phyloP scores from a whole-genome alignment of 1,140 invertebrate species.

The Drosophila albomicans region DNA sequence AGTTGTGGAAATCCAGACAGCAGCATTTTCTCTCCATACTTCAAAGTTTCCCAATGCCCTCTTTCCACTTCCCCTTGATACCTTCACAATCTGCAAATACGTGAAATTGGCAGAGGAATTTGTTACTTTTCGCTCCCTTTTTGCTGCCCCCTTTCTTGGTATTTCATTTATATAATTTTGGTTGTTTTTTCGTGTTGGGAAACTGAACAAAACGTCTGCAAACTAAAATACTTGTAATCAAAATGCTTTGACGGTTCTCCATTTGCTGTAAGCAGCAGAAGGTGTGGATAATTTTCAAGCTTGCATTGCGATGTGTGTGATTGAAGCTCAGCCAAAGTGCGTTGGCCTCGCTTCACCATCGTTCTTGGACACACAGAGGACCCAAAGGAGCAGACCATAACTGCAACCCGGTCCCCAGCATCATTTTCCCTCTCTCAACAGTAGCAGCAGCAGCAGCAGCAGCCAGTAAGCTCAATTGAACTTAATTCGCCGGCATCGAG shows the following conservation, averaged over 20 bases:
- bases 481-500: slow-evolving; percentile 64
- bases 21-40: neutral
- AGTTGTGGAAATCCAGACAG: slow-evolving; percentile 29
- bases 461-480: slow-evolving; percentile 70
- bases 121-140: slow-evolving; percentile 30
- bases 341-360: slow-evolving; percentile 63
- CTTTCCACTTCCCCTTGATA: slow-evolving; percentile 5
- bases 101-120: slow-evolving; percentile 72
- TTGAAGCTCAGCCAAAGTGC: slow-evolving; percentile 50
- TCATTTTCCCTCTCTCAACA: neutral
- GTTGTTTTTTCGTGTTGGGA: slow-evolving; percentile 23
- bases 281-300: slow-evolving; percentile 69
- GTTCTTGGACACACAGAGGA: slow-evolving; percentile 25
- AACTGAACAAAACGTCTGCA: slow-evolving; percentile 66
- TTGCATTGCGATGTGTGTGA: slow-evolving; percentile 44
- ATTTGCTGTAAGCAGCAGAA: slow-evolving; percentile 47
- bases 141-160: slow-evolving; percentile 7
- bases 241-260: slow-evolving; percentile 53
- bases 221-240: slow-evolving; percentile 71
- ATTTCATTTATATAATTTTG: slow-evolving; percentile 35
- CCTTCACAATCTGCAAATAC: slow-evolving; percentile 37
- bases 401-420: slow-evolving; percentile 9
- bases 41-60: neutral
- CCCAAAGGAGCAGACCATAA: slow-evolving; percentile 19
- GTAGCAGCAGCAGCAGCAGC: slow-evolving; percentile 9